Evolutionary conservation across 1,140 invertebrate genomes (phyloP), one percentile per base, ranked within the genome.

Genomic region (Pygmarrhopalites habei): DNA sequence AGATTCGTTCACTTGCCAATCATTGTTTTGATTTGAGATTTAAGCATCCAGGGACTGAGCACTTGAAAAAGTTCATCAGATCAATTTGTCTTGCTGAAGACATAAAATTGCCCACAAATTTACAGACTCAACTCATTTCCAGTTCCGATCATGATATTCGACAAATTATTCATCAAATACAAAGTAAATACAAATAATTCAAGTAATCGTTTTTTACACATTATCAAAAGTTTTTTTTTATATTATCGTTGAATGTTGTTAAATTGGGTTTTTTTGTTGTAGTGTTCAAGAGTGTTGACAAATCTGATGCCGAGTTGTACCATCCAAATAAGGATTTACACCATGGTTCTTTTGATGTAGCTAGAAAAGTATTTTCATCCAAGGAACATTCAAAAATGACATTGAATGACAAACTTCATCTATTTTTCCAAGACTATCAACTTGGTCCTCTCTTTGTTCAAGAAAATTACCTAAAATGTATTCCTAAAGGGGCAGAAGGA

Each of bases 371-470:
- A 2, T 98, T 98, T 75, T 86, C 84, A 28, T 80, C 84, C 23
- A 82, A 87, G 39, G 88, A 93, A 58, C 87, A 93, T 68, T 85
- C 86, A 71, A 80, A 77, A 1, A 95, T 94, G 89, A 83, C 77
- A 17, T 78, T 94, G 1, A 78, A 85, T 69, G 90, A 98, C 71
- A 96, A 94, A 77, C 86, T 84, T 49, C 87, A 90, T 73, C 76
- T 99, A 43, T 99, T 98, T 77, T 99, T 99, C 77, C 85, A 92
- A 68, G 97, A 99, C 79, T 99, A 99, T 77, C 93, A 84, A 72
- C 82, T 99, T 62, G 86, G 86, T 3, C 90, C 95, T 12, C 79
- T 99, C 21, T 99, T 99, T 79, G 91, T 99, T 0, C 93, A 98
- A 74, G 95, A 99, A 75, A 99, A 99, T 79, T 99, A 99, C 79